These are phyloP conservation scores for Allobates femoralis DNA, from an alignment of 2,797 vertebrate genomes.

Conservation along the genomic window DNA sequence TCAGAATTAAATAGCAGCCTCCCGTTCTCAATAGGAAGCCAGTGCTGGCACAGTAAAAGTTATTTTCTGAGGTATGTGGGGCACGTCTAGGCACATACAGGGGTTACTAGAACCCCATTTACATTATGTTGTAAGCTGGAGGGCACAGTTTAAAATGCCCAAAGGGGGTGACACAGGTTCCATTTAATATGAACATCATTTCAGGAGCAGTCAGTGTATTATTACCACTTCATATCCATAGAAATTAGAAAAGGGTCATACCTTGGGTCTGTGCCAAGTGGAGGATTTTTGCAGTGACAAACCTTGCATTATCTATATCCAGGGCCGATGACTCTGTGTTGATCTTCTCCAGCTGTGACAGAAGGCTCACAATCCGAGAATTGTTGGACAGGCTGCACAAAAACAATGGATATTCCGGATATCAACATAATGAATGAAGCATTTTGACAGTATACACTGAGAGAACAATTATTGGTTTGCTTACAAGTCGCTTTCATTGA, in stretches of 20 bases:
- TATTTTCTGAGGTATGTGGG: no score
- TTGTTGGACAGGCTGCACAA: slow-evolving; percentile 80
- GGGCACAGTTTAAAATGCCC: no score
- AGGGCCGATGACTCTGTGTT: slow-evolving; percentile 78
- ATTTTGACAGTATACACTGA: not conserved
- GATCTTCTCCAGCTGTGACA: slow-evolving; percentile 91
- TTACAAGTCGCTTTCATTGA: not conserved
- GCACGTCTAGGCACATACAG: no score
- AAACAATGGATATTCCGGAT: not conserved
- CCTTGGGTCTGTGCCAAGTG: slow-evolving; percentile 97
- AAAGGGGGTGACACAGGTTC: no score
- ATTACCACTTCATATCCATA: not conserved
- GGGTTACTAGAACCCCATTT: no score
- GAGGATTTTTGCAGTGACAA: slow-evolving; percentile 92
- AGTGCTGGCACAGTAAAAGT: no score
- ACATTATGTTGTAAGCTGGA: no score
- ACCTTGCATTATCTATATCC: slow-evolving; percentile 83
- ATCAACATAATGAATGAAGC: not conserved
- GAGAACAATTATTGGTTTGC: not conserved
- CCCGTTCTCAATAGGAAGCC: no score
- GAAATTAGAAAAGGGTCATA: slow-evolving; percentile 65
- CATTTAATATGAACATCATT: no score
- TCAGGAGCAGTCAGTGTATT: no score
- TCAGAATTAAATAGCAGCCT: no score
- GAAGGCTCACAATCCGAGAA: slow-evolving; percentile 86